Base-by-base conservation (phyloP, 1,140 invertebrate species). In the Polypedilum vanderplanki region DNA sequence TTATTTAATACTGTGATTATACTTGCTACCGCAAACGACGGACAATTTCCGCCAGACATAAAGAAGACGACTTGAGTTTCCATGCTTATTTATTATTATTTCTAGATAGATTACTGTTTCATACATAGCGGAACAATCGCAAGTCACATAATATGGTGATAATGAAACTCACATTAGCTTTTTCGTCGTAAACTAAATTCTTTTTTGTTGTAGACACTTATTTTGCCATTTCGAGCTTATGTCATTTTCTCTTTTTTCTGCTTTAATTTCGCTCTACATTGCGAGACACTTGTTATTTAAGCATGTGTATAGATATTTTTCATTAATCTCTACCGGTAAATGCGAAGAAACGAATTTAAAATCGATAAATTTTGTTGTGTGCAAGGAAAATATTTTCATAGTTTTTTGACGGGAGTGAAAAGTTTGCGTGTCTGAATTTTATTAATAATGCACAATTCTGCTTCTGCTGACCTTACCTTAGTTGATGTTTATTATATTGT, bases 351-450 rank as follows among this genome's bases (percentile, higher is more conserved):
- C 24, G 24, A 57, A 57, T 12, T 57, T 57, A 57, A 57, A 57
- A 57, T 57, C 46, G n/a, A 57, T 57, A 57, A 57, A 57, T 57
- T n/a, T 57, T 57, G 46, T 57, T n/a, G 46, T n/a, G 46, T 57
- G 46, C 12, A 57, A 57, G 24, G 24, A 33, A 33, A 33, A 5
- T 33, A 15, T 57, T 57, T 57, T n/a, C 46, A 57, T n/a, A n/a
- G n/a, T 57, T 57, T 46, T 57, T 15, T n/a, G n/a, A 57, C 12
- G 12, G 15, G 12, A 12, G 15, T 15, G 3, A 57, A 57, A 57
- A n/a, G 46, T 57, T 57, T 57, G 46, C 46, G 46, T 57, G 46
- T n/a, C n/a, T 57, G 12, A 15, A 57, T 57, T 4, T 57, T 57
- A 57, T 57, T 57, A 57, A 57, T 57, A 57, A 0, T 57, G 24